Percentiles rank a stretch among this genome's conserved stretches.
These are phyloP conservation scores for Drosophila colorata DNA, from an alignment of 2,888 invertebrate genomes.

Conservation along the genomic window DNA sequence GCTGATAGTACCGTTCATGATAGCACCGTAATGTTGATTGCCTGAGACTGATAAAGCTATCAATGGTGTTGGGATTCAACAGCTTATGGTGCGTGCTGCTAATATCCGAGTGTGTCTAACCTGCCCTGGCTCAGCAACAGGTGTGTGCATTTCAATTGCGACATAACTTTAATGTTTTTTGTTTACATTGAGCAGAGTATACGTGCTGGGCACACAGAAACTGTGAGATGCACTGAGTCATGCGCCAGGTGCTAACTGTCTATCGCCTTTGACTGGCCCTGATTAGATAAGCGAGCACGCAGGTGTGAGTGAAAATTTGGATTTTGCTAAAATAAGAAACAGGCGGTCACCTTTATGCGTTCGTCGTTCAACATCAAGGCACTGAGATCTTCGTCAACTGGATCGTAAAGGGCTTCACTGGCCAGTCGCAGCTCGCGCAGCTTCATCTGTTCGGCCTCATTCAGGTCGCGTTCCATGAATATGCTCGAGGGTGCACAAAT, in stretches of 20 bases:
- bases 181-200: slow-evolving; percentile 67
- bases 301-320: slow-evolving; percentile 39
- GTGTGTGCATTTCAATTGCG: slow-evolving; percentile 44
- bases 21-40: slow-evolving; percentile 44
- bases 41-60: slow-evolving; percentile 59
- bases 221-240: slow-evolving; percentile 56
- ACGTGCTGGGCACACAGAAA: slow-evolving; percentile 70
- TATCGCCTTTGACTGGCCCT: slow-evolving; percentile 48
- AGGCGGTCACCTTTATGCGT: slow-evolving; percentile 86
- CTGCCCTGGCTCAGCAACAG: slow-evolving; percentile 43
- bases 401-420: slow-evolving; percentile 93
- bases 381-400: slow-evolving; percentile 93
- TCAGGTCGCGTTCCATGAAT: slow-evolving; percentile 86
- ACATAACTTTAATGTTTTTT: slow-evolving; percentile 44
- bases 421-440: slow-evolving; percentile 94
- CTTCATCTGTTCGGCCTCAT: slow-evolving; percentile 93
- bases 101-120: slow-evolving; percentile 20
- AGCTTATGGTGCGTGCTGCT: slow-evolving; percentile 3
- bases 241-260: slow-evolving; percentile 70
- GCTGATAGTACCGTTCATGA: slow-evolving; percentile 64
- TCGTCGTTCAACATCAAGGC: slow-evolving; percentile 89
- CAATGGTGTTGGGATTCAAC: slow-evolving; percentile 27
- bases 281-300: slow-evolving; percentile 68
- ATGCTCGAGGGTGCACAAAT: slow-evolving; percentile 73
- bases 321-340: slow-evolving; percentile 19